These are phyloP conservation scores for Marasmarcha lunaedactyla DNA, from an alignment of 2,888 invertebrate species.

Conservation along the genomic window DNA sequence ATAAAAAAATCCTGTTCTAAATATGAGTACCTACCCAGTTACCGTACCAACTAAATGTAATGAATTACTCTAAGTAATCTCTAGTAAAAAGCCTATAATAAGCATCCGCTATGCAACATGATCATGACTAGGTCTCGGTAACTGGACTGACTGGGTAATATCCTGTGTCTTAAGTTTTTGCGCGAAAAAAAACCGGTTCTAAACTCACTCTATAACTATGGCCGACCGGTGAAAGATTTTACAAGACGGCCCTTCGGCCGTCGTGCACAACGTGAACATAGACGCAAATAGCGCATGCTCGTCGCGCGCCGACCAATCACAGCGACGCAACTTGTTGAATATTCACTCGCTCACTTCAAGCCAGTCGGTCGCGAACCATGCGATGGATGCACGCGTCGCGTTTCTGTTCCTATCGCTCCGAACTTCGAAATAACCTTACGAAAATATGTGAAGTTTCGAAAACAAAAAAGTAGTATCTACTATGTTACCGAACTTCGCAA, in stretches of 20 bases:
- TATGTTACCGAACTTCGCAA: conserved; percentile 31
- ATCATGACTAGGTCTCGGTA: conserved; percentile 23
- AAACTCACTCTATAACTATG: conserved; percentile 23
- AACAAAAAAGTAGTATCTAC: conserved; percentile 42
- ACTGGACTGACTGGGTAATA: conserved; percentile 24
- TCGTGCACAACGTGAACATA: conserved; percentile 44
- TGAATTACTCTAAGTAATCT: no score
- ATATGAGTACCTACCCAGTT: no score
- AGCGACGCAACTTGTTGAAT: conserved; percentile 63
- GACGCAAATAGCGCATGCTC: conserved; percentile 57
- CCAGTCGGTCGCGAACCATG: conserved; percentile 58
- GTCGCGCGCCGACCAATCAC: conserved; percentile 42
- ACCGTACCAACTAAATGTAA: no score
- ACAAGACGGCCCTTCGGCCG: conserved; percentile 33
- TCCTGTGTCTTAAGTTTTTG: conserved; percentile 47
- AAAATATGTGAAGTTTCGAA: conserved; percentile 64
- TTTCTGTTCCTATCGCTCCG: conserved; percentile 37
- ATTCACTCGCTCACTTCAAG: conserved; percentile 63
- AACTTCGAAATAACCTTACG: conserved; percentile 64
- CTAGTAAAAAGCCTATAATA: conserved; percentile 4
- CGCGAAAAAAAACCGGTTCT: conserved; percentile 58
- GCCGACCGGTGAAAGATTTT: conserved; percentile 14
- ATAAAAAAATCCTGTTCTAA: no score
- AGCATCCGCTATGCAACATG: conserved; percentile 3
- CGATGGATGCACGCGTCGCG: conserved; percentile 47